Conservation (phyloP, 2,888 invertebrate genomes). For the Sinotaia quadrata region DNA sequence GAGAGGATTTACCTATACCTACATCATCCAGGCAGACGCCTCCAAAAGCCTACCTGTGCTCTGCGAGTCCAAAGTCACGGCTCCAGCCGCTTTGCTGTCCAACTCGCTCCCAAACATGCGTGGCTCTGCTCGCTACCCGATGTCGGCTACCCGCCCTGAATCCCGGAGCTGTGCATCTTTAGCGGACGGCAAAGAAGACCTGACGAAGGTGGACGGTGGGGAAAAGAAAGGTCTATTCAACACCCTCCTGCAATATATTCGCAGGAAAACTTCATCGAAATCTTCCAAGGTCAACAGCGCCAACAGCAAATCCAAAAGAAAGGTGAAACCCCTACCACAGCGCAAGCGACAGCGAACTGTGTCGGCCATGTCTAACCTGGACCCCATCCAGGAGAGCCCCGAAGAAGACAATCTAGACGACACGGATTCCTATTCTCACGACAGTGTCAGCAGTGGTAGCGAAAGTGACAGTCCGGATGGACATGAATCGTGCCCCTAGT, state of each 20-base stretch:
- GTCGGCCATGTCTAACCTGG: constrained; percentile 65
- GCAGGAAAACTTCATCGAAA: constrained; percentile 44
- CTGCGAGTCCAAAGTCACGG: constrained; percentile 48
- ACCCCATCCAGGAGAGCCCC: constrained; percentile 65
- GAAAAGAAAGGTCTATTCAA: constrained; percentile 63
- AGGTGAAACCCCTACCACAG: constrained; percentile 53
- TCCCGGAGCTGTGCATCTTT: constrained; percentile 30
- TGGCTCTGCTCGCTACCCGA: constrained; percentile 21
- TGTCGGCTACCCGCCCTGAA: constrained; percentile 26
- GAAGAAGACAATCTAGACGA: constrained; percentile 61
- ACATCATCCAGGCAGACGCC: constrained; percentile 63
- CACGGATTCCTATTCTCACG: constrained; percentile 55
- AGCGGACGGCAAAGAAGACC: constrained; percentile 36
- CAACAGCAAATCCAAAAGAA: constrained; percentile 57
- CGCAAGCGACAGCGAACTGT: constrained; percentile 65
- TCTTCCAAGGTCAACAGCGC: constrained; percentile 14
- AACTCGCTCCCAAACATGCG: constrained; percentile 35
- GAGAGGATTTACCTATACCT: constrained; percentile 61
- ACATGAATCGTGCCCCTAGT: constrained; percentile 31
- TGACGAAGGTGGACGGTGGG: constrained; percentile 43
- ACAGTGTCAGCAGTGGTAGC: constrained; percentile 41
- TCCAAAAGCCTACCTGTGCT: constrained; percentile 59
- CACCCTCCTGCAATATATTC: constrained; percentile 56
- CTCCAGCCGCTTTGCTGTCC: constrained; percentile 37
- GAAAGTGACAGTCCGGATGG: constrained; percentile 45